These are phyloP conservation scores for Henricia sp. DNA, from an alignment of 53 echinoderm and acorn worm genomes.

Conservation along the genomic window DNA sequence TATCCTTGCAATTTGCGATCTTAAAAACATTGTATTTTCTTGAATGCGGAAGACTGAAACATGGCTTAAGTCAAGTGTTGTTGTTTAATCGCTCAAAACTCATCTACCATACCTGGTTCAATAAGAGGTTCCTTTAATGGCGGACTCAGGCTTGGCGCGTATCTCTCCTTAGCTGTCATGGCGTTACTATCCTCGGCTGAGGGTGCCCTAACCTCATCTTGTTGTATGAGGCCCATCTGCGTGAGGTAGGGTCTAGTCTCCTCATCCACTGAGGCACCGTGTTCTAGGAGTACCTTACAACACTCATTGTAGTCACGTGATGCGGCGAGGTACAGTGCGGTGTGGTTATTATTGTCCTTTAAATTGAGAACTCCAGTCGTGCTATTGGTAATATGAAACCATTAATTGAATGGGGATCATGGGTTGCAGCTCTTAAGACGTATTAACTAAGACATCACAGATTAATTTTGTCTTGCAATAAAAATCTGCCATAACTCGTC, in stretches of 20 bases:
- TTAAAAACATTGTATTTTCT: too few relatives aligned
- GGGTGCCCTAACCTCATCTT: not conserved
- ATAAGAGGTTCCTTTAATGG: conserved; percentile 31
- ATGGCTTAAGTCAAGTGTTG: too few relatives aligned
- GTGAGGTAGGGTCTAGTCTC: conserved; percentile 43
- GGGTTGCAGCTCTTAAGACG: too few relatives aligned
- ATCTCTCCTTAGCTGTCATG: conserved; percentile 32
- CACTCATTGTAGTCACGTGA: conserved; percentile 67
- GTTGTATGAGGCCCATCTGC: conserved; percentile 40
- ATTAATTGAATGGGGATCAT: too few relatives aligned
- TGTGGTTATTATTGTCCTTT: conserved; percentile 49
- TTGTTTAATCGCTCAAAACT: too few relatives aligned
- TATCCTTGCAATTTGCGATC: too few relatives aligned
- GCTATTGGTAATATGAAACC: too few relatives aligned
- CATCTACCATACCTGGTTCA: conserved; percentile 27
- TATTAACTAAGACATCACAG: too few relatives aligned
- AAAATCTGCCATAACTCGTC: too few relatives aligned
- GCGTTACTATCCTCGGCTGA: conserved; percentile 1
- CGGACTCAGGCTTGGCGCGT: conserved; percentile 27
- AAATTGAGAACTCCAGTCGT: conserved; percentile 28
- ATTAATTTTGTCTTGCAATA: too few relatives aligned
- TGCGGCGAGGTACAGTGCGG: conserved; percentile 80
- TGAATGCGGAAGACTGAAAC: too few relatives aligned
- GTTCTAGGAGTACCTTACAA: conserved; percentile 68
- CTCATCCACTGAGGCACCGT: conserved; percentile 71